Base-by-base conservation (phyloP, 2,888 invertebrate genomes). In the Linnaemya tessellans region DNA sequence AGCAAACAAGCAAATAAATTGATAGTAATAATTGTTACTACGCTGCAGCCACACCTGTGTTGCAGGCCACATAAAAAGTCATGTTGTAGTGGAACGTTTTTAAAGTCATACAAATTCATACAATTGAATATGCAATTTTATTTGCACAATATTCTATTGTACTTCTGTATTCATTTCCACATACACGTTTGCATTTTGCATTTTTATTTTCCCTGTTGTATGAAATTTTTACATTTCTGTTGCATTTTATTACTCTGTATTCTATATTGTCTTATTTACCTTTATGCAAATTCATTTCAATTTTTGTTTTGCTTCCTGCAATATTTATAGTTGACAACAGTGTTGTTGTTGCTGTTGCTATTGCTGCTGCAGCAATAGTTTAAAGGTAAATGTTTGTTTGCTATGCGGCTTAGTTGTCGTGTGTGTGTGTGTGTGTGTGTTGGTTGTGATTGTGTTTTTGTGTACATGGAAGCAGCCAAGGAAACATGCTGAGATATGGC, bases 271-370 rank as follows among this genome's bases (percentile, higher is more conserved):
- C 38, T 46, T 75, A 64, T 62, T 64, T 68, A 68, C 67, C 58
- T 67, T 78, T 68, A 78, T 68, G 77, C 58, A 67, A 68, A 58
- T 78, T 51, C 20, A 51, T 49, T 30, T 30, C 30, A 30, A 5
- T 30, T 35, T 51, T 54, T 65, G 30, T 43, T n/a, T 35, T 58
- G 30, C 73, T 73, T 54, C 18, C 46, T 68, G n/a, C 46, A 78
- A 84, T 83, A 86, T 80, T 83, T 86, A 84, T 80, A 68, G 83
- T 84, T 84, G 86, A 86, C 89, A 88, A 87, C 86, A 87, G 86
- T 88, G 88, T 82, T 88, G 80, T 56, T 81, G 25, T 70, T 68
- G 62, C 68, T 71, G 58, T 41, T 80, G 77, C 75, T 81, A 22
- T 70, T 68, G 62, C 68, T 71, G 58, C 46, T 80, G 77, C 75